Evolutionary conservation across 1,140 invertebrate species (phyloP), one percentile per base, ranked within the genome.

Genomic region (Babylonia areolata): DNA sequence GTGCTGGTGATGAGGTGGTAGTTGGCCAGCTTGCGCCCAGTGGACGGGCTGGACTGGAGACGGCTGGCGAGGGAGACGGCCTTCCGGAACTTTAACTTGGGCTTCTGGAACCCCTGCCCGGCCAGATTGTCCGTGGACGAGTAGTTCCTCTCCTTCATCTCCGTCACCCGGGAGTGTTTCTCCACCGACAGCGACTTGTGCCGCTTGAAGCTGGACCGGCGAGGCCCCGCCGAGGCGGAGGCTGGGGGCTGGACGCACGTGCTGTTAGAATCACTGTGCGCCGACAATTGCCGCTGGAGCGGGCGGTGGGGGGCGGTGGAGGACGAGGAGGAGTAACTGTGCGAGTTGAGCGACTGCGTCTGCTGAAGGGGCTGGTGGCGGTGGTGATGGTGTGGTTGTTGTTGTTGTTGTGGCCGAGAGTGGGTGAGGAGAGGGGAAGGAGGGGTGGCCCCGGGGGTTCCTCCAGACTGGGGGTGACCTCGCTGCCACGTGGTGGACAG

Each of bases 171-270:
- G 17, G 91, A 89, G 78, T 93, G 92, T 85, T 91, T 90, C 86
- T 92, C 92, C 77, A 89, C 88, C 23, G 90, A 91, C 51, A 93
- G 89, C 33, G 93, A 93, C 87, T 92, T 91, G 86, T 92, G 90
- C 95, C 46, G 95, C 94, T 90, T 96, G 95, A 89, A 95, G 92
- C 91, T 92, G 33, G 91, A 89, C 51, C 90, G 88, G 51, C 88
- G 89, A 23, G 82, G 71, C 20, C 51, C 54, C 6, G 78, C 40
- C 40, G n/a, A 51, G 37, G 82, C 51, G 35, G 42, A 54, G 31
- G 84, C 81, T 33, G 85, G 51, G 83, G 69, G 69, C 79, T 83
- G 83, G 81, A 80, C n/a, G 51, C 37, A 3, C 17, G 39, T 23
- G 82, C 20, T 73, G 82, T 35, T 35, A n/a, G 23, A 35, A 86